A percentile compares a stretch with the other conserved stretches of the same genome.
Conservation (phyloP, 2,888 invertebrate genomes). For the Lasioglossum malachurum region DNA sequence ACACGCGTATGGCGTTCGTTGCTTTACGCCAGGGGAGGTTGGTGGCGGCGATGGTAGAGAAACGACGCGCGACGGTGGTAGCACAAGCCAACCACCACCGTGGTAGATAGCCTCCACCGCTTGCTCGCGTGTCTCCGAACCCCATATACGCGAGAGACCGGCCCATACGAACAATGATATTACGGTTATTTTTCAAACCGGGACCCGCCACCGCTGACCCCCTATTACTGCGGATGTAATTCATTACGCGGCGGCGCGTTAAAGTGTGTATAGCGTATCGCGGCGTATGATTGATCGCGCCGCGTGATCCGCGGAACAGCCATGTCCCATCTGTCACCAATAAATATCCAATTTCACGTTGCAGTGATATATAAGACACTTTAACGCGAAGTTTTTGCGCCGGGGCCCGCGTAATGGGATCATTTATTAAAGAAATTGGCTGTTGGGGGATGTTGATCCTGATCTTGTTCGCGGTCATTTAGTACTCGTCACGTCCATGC, state of each 20-base stretch:
- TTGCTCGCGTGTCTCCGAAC: conserved; percentile 41
- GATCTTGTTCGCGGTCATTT: conserved; percentile 60
- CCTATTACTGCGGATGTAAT: conserved; percentile 77
- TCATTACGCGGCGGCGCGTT: conserved; percentile 73
- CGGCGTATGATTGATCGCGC: conserved; percentile 82
- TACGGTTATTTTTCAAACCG: conserved; percentile 78
- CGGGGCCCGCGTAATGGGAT: conserved; percentile 79
- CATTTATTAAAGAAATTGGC: conserved; percentile 84
- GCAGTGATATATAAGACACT: conserved; percentile 84
- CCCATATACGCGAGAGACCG: conserved; percentile 40
- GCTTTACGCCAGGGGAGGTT: neutral
- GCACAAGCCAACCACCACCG: neutral
- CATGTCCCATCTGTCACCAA: conserved; percentile 84
- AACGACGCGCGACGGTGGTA: neutral
- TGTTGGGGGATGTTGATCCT: conserved; percentile 54
- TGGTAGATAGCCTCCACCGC: neutral
- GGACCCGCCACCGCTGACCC: conserved; percentile 68
- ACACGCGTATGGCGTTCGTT: neutral
- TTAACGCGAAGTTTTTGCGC: conserved; percentile 80
- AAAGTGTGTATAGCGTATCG: conserved; percentile 76
- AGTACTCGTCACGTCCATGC: conserved; percentile 53
- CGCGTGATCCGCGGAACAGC: conserved; percentile 81
- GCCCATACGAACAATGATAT: conserved; percentile 68
- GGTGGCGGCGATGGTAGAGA: neutral
- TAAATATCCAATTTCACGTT: conserved; percentile 85